Percentiles rank a stretch among this genome's conserved stretches.
Conservation (phyloP, 2,888 invertebrate genomes). For the Mythimna albipuncta region DNA sequence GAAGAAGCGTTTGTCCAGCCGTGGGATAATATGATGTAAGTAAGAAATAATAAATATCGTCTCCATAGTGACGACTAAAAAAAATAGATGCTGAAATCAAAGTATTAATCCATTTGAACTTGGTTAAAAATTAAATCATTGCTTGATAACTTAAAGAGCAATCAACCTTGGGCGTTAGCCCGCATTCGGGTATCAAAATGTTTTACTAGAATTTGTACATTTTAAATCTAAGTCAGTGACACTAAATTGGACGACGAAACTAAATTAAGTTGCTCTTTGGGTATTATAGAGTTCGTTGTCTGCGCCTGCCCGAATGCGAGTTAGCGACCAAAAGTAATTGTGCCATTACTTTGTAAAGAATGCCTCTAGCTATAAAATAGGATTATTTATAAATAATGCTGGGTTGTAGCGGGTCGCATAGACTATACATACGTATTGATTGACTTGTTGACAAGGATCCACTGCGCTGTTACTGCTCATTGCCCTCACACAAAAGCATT, state of each 20-base stretch:
- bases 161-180: slow-evolving; percentile 3
- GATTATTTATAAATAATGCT: slow-evolving; percentile 8
- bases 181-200: not conserved
- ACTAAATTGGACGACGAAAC: not conserved
- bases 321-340: not conserved
- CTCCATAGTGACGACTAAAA: not conserved
- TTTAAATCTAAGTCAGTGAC: not conserved
- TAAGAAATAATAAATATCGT: not conserved
- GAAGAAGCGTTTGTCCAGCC: not conserved
- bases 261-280: not conserved
- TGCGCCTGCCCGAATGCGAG: not conserved
- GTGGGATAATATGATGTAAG: not conserved
- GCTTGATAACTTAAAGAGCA: slow-evolving; percentile 8
- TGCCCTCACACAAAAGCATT: not conserved
- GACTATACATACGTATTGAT: not conserved
- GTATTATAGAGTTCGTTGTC: not conserved
- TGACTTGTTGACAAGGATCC: no score
- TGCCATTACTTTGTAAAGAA: not conserved
- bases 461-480: not conserved
- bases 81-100: not conserved
- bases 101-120: not conserved
- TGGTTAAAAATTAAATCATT: not conserved
- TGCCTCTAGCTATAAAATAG: slow-evolving; percentile 20
- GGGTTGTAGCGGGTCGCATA: slow-evolving; percentile 5
- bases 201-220: not conserved